These are phyloP conservation scores for Rhyacophila brunnea DNA, from an alignment of 1,140 invertebrate genomes.

Conservation along the genomic window DNA sequence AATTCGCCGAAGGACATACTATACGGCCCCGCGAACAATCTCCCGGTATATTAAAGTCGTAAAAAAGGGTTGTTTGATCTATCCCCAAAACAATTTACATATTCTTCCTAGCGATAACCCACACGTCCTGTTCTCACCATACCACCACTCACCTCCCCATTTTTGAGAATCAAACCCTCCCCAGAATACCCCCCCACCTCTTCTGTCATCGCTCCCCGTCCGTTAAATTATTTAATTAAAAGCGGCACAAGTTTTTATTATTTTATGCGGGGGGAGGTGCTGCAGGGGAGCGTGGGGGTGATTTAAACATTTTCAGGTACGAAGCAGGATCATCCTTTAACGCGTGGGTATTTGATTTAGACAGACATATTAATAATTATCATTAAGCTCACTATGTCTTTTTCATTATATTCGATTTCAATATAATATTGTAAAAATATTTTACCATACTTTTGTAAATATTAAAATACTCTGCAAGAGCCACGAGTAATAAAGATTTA, in stretches of 20 bases:
- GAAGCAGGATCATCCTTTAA: too few species aligned
- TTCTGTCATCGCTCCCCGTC: constrained; percentile 39
- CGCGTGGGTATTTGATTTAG: too few species aligned
- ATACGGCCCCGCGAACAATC: too few species aligned
- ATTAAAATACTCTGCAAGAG: too few species aligned
- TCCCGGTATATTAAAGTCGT: constrained; percentile 54
- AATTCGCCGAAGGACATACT: too few species aligned
- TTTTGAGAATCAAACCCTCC: too few species aligned
- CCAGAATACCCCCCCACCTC: constrained; percentile 34
- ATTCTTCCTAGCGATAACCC: constrained; percentile 36
- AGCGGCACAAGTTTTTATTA: constrained; percentile 59
- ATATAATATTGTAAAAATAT: too few species aligned
- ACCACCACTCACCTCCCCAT: background rate
- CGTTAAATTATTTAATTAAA: constrained; percentile 59
- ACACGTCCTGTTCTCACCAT: constrained; percentile 12
- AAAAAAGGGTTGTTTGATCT: constrained; percentile 60
- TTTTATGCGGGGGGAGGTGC: constrained; percentile 49
- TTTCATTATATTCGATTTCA: too few species aligned
- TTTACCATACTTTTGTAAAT: background rate
- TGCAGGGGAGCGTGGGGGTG: background rate
- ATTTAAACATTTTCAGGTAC: constrained; percentile 17
- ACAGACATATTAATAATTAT: too few species aligned
- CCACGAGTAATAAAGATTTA: too few species aligned
- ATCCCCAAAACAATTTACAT: constrained; percentile 59
- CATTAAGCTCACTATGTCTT: too few species aligned